These are phyloP conservation scores for Hestina assimilis DNA, from an alignment of 1,140 invertebrate genomes.

Conservation along the genomic window DNA sequence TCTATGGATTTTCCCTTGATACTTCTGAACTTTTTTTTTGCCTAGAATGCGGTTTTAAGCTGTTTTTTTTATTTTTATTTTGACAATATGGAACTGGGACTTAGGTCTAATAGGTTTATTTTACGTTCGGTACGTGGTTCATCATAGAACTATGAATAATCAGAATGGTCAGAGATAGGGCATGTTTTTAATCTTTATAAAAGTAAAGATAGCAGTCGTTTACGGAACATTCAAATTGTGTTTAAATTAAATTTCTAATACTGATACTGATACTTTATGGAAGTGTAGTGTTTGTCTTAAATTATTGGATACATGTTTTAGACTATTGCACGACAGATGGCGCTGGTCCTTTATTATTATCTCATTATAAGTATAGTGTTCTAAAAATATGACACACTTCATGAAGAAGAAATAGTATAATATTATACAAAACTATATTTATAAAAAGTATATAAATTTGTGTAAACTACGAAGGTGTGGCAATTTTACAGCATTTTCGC, in stretches of 20 bases:
- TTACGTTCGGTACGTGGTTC: neutral
- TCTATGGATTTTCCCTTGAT: too few species aligned
- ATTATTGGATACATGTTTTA: neutral
- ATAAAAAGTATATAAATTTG: neutral
- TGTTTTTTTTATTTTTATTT: too few species aligned
- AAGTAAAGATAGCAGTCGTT: too few species aligned
- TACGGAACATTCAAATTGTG: too few species aligned
- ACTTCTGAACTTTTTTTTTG: too few species aligned
- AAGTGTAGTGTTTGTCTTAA: neutral
- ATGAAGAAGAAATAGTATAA: too few species aligned
- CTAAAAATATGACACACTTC: too few species aligned
- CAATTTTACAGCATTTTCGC: neutral
- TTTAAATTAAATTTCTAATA: too few species aligned
- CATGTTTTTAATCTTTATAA: neutral
- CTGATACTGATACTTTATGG: too few species aligned
- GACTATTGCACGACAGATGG: slow-evolving; percentile 6
- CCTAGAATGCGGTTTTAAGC: too few species aligned
- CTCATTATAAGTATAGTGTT: too few species aligned
- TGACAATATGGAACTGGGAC: neutral
- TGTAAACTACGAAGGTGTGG: neutral
- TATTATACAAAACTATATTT: neutral
- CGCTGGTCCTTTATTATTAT: too few species aligned
- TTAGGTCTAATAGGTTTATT: neutral
- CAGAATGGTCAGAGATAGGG: neutral
- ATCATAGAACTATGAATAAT: neutral